Evolutionary conservation across 2,888 invertebrate genomes (phyloP), one percentile per base, ranked within the genome.

Genomic region (Melangyna quadrimaculata): DNA sequence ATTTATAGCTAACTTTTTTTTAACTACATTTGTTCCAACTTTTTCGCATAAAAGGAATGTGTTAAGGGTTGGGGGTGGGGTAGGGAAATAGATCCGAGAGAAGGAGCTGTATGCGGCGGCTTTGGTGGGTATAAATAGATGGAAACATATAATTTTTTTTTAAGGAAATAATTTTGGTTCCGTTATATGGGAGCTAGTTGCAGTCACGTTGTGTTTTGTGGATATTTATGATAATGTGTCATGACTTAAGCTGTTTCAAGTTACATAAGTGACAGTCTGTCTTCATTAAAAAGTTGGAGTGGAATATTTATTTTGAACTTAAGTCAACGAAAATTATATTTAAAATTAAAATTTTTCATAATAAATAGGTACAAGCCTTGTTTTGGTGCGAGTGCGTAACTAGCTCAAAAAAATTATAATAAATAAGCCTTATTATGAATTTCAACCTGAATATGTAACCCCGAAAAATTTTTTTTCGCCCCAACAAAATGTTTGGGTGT

Each of bases 1-100:
- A 48, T 69, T 55, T 67, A 67, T 75, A 59, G 75, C 75, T 75
- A 75, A 75, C 67, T 75, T 63, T 63, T 63, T 75, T 63, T 63
- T 63, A 63, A 43, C 63, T 63, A 63, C 63, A n/a, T n/a, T 43
- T 8, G 43, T 27, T 43, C 10, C 59, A 59, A 59, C 59, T 59
- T 59, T 59, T 37, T 59, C n/a, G 59, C 59, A 59, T 8, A 14
- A 22, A 35, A 22, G 12, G 22, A 22, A 22, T 55, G 2, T 19
- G 48, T 0, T n/a, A n/a, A n/a, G n/a, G 14, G n/a, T 14, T 1
- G 7, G 29, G 27, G n/a, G n/a, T 8, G n/a, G 5, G 29, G 17
- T 7, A 14, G n/a, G 9, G 1, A 10, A 2, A 10, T 12, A 57
- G 19, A 19, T 37, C 35, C 1, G 22, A 22, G 4, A 22, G 35